These are phyloP conservation scores for Galeopterus variegatus DNA, from an alignment of 2,113 vertebrate species.

Conservation along the genomic window DNA sequence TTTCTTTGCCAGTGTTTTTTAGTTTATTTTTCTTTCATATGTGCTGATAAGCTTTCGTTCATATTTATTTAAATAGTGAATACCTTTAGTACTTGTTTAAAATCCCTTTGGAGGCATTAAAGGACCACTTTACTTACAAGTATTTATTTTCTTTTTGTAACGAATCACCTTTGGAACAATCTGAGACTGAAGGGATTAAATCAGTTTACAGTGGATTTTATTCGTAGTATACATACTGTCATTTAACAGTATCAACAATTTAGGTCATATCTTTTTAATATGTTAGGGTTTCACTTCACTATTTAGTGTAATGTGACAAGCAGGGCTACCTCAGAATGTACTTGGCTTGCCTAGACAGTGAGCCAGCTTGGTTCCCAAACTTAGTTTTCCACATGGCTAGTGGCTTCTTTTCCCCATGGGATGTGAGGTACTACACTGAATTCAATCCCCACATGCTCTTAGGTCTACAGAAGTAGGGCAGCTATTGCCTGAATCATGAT, in stretches of 20 bases:
- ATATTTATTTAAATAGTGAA: constrained; percentile 35
- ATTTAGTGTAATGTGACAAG: background rate
- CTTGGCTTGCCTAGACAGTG: background rate
- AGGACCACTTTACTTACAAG: background rate
- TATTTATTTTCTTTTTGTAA: background rate
- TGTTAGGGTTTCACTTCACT: background rate
- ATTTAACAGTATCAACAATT: background rate
- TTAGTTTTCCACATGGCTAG: background rate
- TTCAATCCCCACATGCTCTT: background rate
- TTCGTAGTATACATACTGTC: background rate
- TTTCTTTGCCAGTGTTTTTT: background rate
- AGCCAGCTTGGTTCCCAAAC: background rate
- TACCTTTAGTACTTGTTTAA: background rate
- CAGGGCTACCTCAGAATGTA: background rate
- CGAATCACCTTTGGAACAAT: background rate
- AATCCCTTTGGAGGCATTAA: background rate
- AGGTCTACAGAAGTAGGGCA: background rate
- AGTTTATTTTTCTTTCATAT: background rate
- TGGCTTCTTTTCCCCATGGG: too few species aligned
- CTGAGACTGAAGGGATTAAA: background rate
- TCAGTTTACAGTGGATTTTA: background rate
- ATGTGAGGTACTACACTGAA: background rate
- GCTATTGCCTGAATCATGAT: background rate
- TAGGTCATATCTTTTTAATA: background rate
- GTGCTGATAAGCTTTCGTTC: background rate